Evolutionary conservation across 2,888 invertebrate species (phyloP).

Genomic region (Asteroscopus sphinx): DNA sequence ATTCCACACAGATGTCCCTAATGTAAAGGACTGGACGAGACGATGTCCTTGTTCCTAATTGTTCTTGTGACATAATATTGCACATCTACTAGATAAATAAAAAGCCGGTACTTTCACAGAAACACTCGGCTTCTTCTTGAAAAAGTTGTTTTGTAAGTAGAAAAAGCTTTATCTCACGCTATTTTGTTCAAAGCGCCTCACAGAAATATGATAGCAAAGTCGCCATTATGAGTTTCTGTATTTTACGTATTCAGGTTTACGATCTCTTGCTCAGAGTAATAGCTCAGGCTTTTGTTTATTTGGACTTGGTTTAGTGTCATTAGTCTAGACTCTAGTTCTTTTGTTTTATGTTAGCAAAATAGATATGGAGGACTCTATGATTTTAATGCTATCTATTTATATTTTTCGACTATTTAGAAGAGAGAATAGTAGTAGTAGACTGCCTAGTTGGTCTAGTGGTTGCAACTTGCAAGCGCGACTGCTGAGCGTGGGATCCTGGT

Average conservation of each 20-base stretch:
- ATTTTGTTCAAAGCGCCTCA: constrained; percentile 38
- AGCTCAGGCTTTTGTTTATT: constrained; percentile 4
- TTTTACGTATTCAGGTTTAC: constrained; percentile 30
- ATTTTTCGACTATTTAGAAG: no score
- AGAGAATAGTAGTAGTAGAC: no score
- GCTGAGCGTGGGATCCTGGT: no score
- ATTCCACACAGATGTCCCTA: no score
- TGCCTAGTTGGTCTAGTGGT: no score
- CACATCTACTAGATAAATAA: constrained; percentile 5
- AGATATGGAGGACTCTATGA: no score
- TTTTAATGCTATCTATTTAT: no score
- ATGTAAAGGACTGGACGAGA: not conserved
- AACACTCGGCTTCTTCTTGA: not conserved
- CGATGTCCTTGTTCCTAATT: not conserved
- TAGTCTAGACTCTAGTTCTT: not conserved
- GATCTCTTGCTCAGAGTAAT: not conserved
- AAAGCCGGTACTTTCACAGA: not conserved
- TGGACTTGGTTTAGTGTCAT: not conserved
- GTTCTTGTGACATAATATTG: not conserved
- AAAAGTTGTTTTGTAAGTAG: constrained; percentile 4
- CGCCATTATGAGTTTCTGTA: constrained; percentile 29
- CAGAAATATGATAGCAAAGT: constrained; percentile 40
- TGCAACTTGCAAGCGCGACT: no score
- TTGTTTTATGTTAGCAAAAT: not conserved
- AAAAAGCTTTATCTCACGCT: constrained; percentile 1